A percentile compares a stretch with the other conserved stretches of the same genome.
These are phyloP conservation scores for Phaonia tiefii DNA, from an alignment of 2,888 invertebrate genomes.

Conservation along the genomic window DNA sequence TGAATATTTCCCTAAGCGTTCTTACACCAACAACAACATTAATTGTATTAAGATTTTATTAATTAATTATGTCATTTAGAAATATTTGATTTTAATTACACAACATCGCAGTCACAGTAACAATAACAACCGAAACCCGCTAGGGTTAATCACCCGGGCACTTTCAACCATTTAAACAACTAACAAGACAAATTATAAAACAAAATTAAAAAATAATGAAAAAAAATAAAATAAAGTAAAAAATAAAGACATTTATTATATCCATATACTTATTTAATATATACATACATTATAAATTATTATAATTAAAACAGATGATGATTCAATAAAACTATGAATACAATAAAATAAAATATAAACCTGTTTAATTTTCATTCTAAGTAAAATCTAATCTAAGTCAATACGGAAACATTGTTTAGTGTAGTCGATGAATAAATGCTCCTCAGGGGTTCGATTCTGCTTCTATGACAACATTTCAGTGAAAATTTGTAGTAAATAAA, in stretches of 20 bases:
- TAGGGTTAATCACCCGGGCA: neutral
- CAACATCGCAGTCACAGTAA: conserved; percentile 17
- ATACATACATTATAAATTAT: conserved; percentile 30
- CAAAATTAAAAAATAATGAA: conserved; percentile 34
- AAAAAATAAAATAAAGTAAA: no score
- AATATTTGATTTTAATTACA: conserved; percentile 1
- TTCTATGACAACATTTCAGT: no score
- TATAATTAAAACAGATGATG: neutral
- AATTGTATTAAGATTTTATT: conserved; percentile 24
- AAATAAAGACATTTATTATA: conserved; percentile 62
- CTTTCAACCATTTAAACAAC: conserved; percentile 14
- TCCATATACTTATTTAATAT: conserved; percentile 60
- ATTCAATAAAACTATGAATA: conserved; percentile 25
- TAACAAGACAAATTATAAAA: conserved; percentile 32
- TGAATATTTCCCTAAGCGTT: neutral
- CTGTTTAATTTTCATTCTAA: no score
- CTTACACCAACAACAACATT: neutral
- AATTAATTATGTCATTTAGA: no score
- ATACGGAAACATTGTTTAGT: no score
- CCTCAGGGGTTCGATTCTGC: no score
- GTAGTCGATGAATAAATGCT: no score
- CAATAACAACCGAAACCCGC: neutral
- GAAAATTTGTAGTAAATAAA: no score
- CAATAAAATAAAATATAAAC: conserved; percentile 14
- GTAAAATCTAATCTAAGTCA: no score